These are phyloP conservation scores for Oreocharis arfaki DNA, from an alignment of 2,113 vertebrate species.

Conservation along the genomic window DNA sequence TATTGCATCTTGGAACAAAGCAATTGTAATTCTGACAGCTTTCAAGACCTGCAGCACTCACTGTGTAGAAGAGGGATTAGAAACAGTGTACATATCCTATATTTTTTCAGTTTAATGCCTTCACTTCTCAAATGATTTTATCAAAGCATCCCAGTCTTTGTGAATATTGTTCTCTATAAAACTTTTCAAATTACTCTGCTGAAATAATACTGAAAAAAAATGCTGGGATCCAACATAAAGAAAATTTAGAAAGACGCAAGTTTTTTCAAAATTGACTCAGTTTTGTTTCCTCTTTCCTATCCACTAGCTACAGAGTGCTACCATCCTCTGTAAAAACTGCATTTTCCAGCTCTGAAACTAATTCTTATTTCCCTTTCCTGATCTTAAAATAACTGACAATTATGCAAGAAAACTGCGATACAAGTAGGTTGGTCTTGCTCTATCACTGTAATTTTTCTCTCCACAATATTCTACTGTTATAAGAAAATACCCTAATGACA, in stretches of 20 bases:
- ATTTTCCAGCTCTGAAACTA: background rate
- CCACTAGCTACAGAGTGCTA: background rate
- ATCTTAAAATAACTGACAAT: background rate
- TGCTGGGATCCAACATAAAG: background rate
- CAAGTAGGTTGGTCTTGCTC: background rate
- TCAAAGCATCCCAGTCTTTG: background rate
- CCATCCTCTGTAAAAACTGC: background rate
- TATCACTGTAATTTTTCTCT: background rate
- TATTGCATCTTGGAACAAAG: background rate
- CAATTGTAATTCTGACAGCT: background rate
- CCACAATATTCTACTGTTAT: background rate
- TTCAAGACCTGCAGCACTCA: background rate
- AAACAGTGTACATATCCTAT: background rate
- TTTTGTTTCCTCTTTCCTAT: background rate
- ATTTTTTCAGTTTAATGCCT: background rate
- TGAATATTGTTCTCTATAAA: background rate
- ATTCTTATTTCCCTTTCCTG: background rate
- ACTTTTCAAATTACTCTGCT: background rate
- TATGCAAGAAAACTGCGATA: background rate
- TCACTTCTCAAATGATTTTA: background rate
- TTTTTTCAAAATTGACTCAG: background rate
- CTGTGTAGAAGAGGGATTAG: background rate
- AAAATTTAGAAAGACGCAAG: background rate
- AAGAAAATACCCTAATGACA: background rate
- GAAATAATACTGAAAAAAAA: background rate